phyloP scores from a whole-genome alignment of 2,797 vertebrate genomes.

The Carcharodon carcharias region DNA sequence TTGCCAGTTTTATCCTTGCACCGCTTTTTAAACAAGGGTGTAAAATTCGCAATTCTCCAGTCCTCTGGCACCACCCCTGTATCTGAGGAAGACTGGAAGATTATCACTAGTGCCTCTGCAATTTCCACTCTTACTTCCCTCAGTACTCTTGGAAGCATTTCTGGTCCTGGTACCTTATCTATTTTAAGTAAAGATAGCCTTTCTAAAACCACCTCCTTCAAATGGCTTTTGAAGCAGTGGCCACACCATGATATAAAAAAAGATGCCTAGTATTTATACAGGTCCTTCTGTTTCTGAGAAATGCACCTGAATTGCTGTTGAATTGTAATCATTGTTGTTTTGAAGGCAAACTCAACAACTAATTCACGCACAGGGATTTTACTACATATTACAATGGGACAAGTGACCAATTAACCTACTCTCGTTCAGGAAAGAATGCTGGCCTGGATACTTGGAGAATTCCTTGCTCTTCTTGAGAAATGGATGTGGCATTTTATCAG shows the following conservation, averaged over 20 bases:
- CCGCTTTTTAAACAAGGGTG: no score
- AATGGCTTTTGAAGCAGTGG: not conserved
- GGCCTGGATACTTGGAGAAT: not conserved
- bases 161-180: no score
- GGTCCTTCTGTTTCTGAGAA: not conserved
- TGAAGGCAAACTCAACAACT: not conserved
- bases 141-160: no score
- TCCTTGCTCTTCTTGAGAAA: not conserved
- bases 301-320: no score
- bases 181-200: no score
- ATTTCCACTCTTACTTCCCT: no score
- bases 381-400: not conserved
- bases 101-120: no score
- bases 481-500: not conserved
- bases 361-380: not conserved
- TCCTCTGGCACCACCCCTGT: no score
- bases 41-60: no score
- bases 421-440: not conserved
- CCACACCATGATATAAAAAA: not conserved
- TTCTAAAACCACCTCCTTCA: no score
- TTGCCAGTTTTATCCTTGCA: no score
- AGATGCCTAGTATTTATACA: not conserved
- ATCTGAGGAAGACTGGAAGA: no score
- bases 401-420: not conserved
- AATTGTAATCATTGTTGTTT: not conserved